Evolutionary conservation across 2,113 vertebrate genomes (phyloP).

Genomic region (Gymnobelideus leadbeateri): DNA sequence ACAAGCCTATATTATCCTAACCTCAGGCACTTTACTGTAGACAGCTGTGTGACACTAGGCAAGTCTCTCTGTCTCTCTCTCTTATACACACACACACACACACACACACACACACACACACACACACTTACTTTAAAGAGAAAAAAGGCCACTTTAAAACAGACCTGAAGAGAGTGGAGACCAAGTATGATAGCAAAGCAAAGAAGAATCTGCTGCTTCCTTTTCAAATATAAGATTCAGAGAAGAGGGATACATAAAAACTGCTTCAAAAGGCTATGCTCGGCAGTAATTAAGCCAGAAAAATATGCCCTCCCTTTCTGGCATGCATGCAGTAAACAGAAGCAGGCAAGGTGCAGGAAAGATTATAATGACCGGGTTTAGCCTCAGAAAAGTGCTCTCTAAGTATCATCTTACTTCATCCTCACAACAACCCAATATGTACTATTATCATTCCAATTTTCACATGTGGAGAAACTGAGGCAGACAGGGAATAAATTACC

Average conservation of each 20-base stretch:
- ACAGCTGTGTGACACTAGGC: neutral
- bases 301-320: neutral
- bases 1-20: neutral
- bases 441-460: neutral
- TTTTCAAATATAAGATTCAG: neutral
- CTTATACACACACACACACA: no score
- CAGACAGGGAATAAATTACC: neutral
- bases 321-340: neutral
- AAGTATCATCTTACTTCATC: neutral
- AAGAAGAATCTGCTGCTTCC: neutral
- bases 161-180: conserved; percentile 23
- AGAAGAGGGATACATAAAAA: neutral
- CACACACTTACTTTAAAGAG: conserved; percentile 2
- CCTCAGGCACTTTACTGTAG: neutral
- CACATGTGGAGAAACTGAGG: neutral
- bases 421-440: neutral
- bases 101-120: no score
- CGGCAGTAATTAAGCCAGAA: neutral
- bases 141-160: conserved; percentile 32
- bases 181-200: neutral
- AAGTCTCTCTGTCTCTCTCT: neutral
- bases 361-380: neutral
- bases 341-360: neutral
- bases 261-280: neutral
- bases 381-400: neutral